Conservation (phyloP, 2,113 vertebrate species). For the Macaca mulatta region DNA sequence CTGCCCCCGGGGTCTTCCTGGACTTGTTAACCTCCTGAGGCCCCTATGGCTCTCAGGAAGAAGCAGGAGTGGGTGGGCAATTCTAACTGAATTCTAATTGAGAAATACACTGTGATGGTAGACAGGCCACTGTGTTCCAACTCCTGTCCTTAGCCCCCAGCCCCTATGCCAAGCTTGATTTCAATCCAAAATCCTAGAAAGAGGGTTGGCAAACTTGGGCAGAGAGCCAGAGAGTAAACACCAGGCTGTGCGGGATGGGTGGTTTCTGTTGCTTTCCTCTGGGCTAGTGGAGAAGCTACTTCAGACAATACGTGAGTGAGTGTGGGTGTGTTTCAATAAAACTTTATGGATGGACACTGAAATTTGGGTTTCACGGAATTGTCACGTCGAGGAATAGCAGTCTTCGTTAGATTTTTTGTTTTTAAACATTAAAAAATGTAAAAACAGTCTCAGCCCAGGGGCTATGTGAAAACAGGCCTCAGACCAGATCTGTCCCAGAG, state of each 20-base stretch:
- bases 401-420: background rate
- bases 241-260: rapidly evolving
- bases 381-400: background rate
- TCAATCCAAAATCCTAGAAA: background rate
- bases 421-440: background rate
- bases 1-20: slow-evolving; percentile 56
- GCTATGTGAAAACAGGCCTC: background rate
- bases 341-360: background rate
- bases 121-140: background rate
- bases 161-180: background rate
- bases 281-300: rapidly evolving
- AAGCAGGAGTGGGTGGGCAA: slow-evolving; percentile 48
- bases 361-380: background rate
- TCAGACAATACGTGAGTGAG: rapidly evolving
- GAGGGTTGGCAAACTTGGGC: background rate
- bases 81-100: slow-evolving; percentile 26
- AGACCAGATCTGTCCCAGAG: background rate
- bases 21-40: background rate
- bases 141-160: background rate
- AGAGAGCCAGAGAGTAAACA: rapidly evolving
- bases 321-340: rapidly evolving
- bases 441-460: background rate
- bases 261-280: background rate
- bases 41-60: slow-evolving; percentile 54
- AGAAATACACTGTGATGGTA: background rate